Base-by-base conservation (phyloP, 2,888 invertebrate genomes). In the Helicoverpa assulta region DNA sequence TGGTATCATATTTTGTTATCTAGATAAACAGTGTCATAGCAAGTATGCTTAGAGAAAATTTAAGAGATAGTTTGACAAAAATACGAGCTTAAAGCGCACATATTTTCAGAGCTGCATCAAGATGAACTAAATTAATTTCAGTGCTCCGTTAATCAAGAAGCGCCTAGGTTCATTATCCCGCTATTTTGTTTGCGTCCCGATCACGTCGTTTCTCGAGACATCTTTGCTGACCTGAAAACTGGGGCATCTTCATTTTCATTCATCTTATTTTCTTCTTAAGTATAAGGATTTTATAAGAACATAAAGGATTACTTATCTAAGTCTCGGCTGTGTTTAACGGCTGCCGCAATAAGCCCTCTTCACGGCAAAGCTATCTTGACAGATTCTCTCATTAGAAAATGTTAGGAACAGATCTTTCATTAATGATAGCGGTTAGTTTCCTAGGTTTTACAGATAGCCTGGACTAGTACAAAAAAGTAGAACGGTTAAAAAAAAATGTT, bases 81-180 rank as follows among this genome's bases (percentile, higher is more conserved):
- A 57, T 21, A 60, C 12, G 0, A 61, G 21, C 33, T 53, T 63
- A 18, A 51, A 62, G 53, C 19, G 54, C 50, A 47, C 60, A 76
- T 73, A 76, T 68, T 76, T 77, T 57, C 59, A 62, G 60, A 71
- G 61, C 66, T 62, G 57, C 53, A 67, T 59, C 57, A 57, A 63
- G 53, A 58, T 58, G 57, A 66, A 67, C 62, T 63, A 80, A 75
- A 66, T 78, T 70, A 78, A 78, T 71, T 73, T 76, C 21, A 56
- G 56, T 55, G 56, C 63, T 68, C 53, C 52, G 69, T 78, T 80
- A 76, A 78, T 80, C 70, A 78, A 70, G 80, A 70, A 80, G 73
- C 75, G 73, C 73, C 73, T 66, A 65, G 73, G 60, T 76, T 78
- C 76, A 77, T 82, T 82, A 83, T 67, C 66, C 74, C 43, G 53